Percentiles rank a stretch among this genome's conserved stretches.
Conservation (phyloP, 2,113 vertebrate genomes). For the Lophotis ruficrista region DNA sequence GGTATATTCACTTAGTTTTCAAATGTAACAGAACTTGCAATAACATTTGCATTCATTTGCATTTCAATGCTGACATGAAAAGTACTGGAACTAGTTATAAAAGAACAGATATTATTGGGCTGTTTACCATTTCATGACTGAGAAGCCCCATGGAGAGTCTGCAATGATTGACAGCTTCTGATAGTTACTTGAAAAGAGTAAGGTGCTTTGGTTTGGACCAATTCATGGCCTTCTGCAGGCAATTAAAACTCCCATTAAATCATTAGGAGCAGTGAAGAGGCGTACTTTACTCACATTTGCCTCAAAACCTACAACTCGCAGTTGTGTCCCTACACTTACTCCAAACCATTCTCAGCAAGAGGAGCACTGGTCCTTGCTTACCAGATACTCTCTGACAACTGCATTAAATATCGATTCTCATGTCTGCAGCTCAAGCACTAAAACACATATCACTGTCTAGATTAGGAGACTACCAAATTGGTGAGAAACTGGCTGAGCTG, state of each 20-base stretch:
- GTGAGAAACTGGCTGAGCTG: not conserved
- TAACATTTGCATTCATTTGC: conserved; percentile 2
- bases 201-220: not conserved
- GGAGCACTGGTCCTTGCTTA: not conserved
- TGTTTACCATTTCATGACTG: not conserved
- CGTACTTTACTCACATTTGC: not conserved
- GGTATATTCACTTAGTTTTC: not conserved
- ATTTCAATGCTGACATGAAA: not conserved
- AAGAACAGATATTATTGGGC: not conserved
- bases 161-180: not conserved
- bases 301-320: not conserved
- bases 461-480: not conserved
- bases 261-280: not conserved
- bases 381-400: not conserved
- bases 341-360: not conserved
- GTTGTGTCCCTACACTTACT: not conserved
- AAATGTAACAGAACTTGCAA: not conserved
- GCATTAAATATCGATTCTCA: not conserved
- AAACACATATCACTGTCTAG: not conserved
- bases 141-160: not conserved
- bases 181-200: not conserved
- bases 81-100: not conserved
- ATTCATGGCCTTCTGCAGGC: not conserved
- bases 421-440: not conserved
- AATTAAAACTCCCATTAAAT: not conserved